Percentiles rank a stretch among this genome's conserved stretches.
phyloP scores from a whole-genome alignment of 2,113 vertebrate species.

The Platichthys stellatus region DNA sequence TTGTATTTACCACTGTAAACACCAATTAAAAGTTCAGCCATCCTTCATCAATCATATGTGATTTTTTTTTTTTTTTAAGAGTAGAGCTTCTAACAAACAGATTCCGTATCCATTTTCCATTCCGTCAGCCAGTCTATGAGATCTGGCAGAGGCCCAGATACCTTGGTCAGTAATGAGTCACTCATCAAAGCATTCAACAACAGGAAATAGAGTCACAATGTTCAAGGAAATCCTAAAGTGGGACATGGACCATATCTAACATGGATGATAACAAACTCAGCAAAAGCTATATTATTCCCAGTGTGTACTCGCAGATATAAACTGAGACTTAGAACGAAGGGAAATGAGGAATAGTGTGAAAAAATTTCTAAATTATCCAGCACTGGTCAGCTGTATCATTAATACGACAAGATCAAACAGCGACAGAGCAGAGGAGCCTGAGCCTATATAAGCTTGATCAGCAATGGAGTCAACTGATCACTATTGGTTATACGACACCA shows the following conservation, averaged over 20 bases:
- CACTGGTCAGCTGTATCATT: neutral
- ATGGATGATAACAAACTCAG: constrained; percentile 33
- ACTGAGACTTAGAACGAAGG: neutral
- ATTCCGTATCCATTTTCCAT: no score
- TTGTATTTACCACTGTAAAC: no score
- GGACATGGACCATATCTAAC: constrained; percentile 43
- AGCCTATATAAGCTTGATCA: neutral
- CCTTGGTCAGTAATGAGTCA: constrained; percentile 64
- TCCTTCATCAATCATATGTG: no score
- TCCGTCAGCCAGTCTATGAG: constrained; percentile 43
- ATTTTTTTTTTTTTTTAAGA: no score
- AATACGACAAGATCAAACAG: neutral
- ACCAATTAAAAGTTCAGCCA: no score
- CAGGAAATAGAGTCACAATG: constrained; percentile 77
- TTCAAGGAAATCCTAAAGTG: constrained; percentile 74
- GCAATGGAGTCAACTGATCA: constrained; percentile 5
- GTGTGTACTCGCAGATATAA: constrained; percentile 36
- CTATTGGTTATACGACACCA: neutral
- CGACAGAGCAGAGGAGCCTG: neutral
- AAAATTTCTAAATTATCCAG: neutral
- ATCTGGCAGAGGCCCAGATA: constrained; percentile 56
- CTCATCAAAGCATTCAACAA: constrained; percentile 72
- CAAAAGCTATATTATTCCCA: constrained; percentile 31
- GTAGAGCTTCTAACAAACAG: no score
- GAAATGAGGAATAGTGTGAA: neutral